Conservation (phyloP, 2,888 invertebrate genomes). For the Cyclophora albipunctata region DNA sequence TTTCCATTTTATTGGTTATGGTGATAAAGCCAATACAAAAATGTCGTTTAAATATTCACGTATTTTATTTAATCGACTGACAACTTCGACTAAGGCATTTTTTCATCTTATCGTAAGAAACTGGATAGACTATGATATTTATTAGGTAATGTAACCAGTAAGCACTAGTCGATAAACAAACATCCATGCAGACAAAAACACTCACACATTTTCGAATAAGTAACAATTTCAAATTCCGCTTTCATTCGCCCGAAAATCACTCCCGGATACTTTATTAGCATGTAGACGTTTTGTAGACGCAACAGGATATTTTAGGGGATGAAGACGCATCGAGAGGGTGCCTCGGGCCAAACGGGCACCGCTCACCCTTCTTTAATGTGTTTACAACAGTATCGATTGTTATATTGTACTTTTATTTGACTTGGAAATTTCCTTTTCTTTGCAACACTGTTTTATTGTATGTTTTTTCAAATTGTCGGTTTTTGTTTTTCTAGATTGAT, state of each 20-base stretch:
- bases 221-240: conserved; percentile 57
- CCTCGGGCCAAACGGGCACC: conserved; percentile 17
- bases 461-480: neutral
- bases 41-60: no score
- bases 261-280: conserved; percentile 29
- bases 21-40: no score
- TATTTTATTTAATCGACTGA: no score
- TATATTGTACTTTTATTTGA: conserved; percentile 70
- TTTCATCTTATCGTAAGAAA: no score
- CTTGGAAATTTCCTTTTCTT: conserved; percentile 63
- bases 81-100: no score
- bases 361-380: conserved; percentile 65
- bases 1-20: no score
- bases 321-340: conserved; percentile 39
- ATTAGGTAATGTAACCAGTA: no score
- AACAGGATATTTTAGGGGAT: conserved; percentile 69
- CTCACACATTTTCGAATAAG: conserved; percentile 13
- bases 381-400: conserved; percentile 75
- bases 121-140: no score
- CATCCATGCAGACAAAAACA: conserved; percentile 4
- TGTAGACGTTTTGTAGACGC: conserved; percentile 59
- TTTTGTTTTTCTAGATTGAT: conserved; percentile 5
- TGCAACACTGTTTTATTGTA: conserved; percentile 31
- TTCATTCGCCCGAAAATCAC: conserved; percentile 48
- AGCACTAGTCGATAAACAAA: no score